phyloP scores from a whole-genome alignment of 2,888 invertebrate species.

The Molorchus minor region DNA sequence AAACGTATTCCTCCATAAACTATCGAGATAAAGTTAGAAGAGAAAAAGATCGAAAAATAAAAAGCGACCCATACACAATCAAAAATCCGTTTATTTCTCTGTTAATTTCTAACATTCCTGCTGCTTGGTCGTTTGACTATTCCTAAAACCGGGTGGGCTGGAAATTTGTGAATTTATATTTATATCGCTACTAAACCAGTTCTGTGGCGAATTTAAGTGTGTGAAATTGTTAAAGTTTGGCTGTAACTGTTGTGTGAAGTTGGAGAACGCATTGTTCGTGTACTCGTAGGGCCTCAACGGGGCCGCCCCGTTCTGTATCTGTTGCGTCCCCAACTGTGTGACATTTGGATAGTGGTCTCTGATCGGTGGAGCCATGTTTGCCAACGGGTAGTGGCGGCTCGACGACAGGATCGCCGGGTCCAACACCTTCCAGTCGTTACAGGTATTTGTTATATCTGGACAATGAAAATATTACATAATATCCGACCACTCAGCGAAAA shows the following conservation, averaged over 20 bases:
- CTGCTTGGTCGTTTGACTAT: slow-evolving; percentile 58
- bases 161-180: slow-evolving; percentile 60
- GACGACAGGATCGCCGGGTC: slow-evolving; percentile 92
- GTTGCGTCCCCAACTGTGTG: slow-evolving; percentile 56
- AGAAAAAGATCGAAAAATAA: slow-evolving; percentile 18
- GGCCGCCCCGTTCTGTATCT: slow-evolving; percentile 50
- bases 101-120: slow-evolving; percentile 59
- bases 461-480: no score
- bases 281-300: slow-evolving; percentile 50
- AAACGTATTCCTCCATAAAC: no score
- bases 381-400: slow-evolving; percentile 67
- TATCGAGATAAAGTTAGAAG: no score
- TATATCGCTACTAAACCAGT: slow-evolving; percentile 59
- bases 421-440: slow-evolving; percentile 88
- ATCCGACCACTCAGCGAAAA: no score
- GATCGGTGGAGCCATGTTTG: slow-evolving; percentile 58
- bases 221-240: slow-evolving; percentile 48
- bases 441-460: slow-evolving; percentile 66
- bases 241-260: slow-evolving; percentile 56
- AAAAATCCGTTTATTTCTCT: slow-evolving; percentile 20
- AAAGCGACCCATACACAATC: slow-evolving; percentile 36
- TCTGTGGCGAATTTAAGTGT: slow-evolving; percentile 50
- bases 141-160: slow-evolving; percentile 62
- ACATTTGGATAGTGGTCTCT: slow-evolving; percentile 53
- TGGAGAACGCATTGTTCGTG: slow-evolving; percentile 54